These are phyloP conservation scores for Halocynthia roretzi DNA, from an alignment of 23 tunicate genomes.

Conservation along the genomic window DNA sequence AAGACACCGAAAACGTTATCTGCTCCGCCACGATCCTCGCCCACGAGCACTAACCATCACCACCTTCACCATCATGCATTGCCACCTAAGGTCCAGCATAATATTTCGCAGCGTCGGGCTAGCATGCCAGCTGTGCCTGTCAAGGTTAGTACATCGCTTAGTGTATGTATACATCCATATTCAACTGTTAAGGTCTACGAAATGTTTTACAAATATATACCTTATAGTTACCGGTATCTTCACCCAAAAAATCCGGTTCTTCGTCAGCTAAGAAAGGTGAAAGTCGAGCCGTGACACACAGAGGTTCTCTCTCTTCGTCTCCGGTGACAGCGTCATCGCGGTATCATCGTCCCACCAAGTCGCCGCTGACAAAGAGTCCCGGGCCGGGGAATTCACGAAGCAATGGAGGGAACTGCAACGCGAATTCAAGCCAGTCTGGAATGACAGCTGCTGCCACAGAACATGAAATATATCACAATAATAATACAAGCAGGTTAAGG, in stretches of 20 bases:
- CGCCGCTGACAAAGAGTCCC: slow-evolving; percentile 5
- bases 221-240: neutral
- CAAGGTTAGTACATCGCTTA: neutral
- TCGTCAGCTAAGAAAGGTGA: slow-evolving; percentile 8
- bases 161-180: neutral
- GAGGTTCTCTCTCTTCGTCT: slow-evolving; percentile 13
- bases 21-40: neutral
- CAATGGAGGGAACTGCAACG: slow-evolving; percentile 4
- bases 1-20: slow-evolving; percentile 14
- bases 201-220: neutral
- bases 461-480: slow-evolving; percentile 7
- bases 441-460: slow-evolving; percentile 25
- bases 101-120: neutral
- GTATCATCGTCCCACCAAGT: slow-evolving; percentile 1
- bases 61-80: neutral
- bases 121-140: slow-evolving; percentile 15
- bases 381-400: neutral
- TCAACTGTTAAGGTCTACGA: neutral
- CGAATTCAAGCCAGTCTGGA: neutral
- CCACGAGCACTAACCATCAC: neutral
- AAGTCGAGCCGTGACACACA: slow-evolving; percentile 12
- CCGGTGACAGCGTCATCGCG: slow-evolving; percentile 18
- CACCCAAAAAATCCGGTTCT: slow-evolving; percentile 7
- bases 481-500: neutral
- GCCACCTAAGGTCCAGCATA: neutral